Evolutionary conservation across 2,797 vertebrate genomes (phyloP).

Genomic region (Serranus cabrilla): DNA sequence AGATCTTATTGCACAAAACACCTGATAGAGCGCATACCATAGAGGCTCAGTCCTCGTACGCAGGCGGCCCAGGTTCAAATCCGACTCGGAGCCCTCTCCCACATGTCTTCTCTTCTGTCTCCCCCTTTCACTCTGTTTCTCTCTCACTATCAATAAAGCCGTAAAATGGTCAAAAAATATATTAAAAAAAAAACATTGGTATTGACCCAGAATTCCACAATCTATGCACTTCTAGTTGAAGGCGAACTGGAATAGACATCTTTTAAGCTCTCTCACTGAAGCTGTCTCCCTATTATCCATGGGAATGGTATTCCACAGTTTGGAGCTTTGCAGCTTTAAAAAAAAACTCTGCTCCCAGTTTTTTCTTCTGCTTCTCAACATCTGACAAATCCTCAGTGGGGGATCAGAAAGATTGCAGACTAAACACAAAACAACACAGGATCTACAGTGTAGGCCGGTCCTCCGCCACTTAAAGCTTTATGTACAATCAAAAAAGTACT

Average conservation of each 20-base stretch:
- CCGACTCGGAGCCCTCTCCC: no score
- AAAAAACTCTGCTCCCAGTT: neutral
- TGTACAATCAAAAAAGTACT: slow-evolving; percentile 44
- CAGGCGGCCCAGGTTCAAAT: no score
- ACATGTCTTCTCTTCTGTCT: no score
- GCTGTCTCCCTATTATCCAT: slow-evolving; percentile 16
- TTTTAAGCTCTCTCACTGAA: slow-evolving; percentile 13
- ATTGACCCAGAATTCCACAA: no score
- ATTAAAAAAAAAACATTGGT: no score
- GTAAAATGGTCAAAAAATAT: no score
- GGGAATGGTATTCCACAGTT: slow-evolving; percentile 30
- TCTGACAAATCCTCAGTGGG: slow-evolving; percentile 26
- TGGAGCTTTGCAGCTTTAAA: slow-evolving; percentile 7
- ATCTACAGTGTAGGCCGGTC: slow-evolving; percentile 2
- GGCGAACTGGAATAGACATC: slow-evolving; percentile 3
- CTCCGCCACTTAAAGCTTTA: slow-evolving; percentile 39
- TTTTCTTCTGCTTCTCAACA: slow-evolving; percentile 18
- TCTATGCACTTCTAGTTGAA: neutral
- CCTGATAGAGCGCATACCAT: no score
- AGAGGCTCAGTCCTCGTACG: no score
- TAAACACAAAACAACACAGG: slow-evolving; percentile 22
- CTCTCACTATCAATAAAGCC: no score
- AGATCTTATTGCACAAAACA: no score
- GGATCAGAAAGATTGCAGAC: slow-evolving; percentile 27
- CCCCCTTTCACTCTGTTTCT: no score